Percentiles rank a stretch among this genome's conserved stretches.
phyloP scores from a whole-genome alignment of 2,888 invertebrate genomes.

The Luperina nickerlii region DNA sequence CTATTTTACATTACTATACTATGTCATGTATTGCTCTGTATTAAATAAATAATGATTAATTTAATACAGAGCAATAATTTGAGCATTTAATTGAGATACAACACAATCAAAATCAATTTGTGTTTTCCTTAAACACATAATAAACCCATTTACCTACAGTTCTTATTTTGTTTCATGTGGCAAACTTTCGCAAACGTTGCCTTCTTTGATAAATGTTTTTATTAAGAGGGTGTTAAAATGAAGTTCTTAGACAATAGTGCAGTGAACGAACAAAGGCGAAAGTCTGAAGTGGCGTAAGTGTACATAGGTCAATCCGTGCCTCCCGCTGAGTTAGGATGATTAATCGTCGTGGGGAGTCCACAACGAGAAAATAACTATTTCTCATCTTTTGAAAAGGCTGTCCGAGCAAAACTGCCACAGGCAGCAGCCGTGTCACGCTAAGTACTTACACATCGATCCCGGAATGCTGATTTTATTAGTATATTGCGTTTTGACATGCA shows the following conservation, averaged over 20 bases:
- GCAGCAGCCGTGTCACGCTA: conserved; percentile 78
- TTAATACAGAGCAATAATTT: too few relatives aligned
- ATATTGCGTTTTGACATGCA: conserved; percentile 60
- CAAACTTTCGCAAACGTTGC: conserved; percentile 32
- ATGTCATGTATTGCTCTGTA: background rate
- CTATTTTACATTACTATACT: background rate
- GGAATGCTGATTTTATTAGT: conserved; percentile 67
- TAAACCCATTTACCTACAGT: background rate
- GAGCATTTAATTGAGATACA: background rate
- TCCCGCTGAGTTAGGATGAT: conserved; percentile 84
- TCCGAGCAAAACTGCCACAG: conserved; percentile 82
- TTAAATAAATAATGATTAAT: background rate
- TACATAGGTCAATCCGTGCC: conserved; percentile 84
- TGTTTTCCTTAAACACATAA: background rate
- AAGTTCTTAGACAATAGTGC: conserved; percentile 55
- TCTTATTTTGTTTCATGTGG: conserved; percentile 30
- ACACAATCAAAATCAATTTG: background rate
- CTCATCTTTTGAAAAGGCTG: conserved; percentile 86
- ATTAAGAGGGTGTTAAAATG: conserved; percentile 55
- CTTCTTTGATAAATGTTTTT: conserved; percentile 40
- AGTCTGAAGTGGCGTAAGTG: conserved; percentile 74
- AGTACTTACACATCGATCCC: conserved; percentile 80
- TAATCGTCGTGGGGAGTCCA: conserved; percentile 84
- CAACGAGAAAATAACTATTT: conserved; percentile 86
- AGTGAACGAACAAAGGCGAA: conserved; percentile 68